Evolutionary conservation across 2,888 invertebrate genomes (phyloP), one percentile per base, ranked within the genome.

Genomic region (Drosophila peninsularis): DNA sequence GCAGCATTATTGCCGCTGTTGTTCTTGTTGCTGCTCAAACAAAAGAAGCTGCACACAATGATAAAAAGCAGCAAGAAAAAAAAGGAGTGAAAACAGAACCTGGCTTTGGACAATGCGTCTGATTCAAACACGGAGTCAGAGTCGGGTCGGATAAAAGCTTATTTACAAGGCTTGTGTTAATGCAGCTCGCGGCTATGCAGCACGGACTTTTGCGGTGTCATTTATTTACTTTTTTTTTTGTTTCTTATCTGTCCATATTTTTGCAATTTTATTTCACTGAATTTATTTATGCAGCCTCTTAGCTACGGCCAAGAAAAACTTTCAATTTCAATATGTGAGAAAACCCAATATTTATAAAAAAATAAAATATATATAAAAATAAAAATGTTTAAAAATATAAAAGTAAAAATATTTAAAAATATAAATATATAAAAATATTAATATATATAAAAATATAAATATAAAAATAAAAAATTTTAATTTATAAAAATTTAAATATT

Each of bases 91-190:
- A 62, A 45, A 49, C 36, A 62, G 37, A 36, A 52, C 58, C 80
- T 69, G 73, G 65, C 50, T 69, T 80, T 71, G 82, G 82, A 82
- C 82, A 82, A 82, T 82, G 73, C 54, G 67, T 81, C 74, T 55
- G 53, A 64, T 64, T 52, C 63, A 61, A 70, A 72, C 75, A 67
- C 75, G 75, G 61, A 32, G 78, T 77, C 68, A 55, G 65, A 45
- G 64, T 37, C 56, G 58, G 52, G 63, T 56, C 78, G 82, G 67
- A 86, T 82, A 76, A 82, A 82, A 76, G 84, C 82, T 86, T 84
- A 83, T 82, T 87, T 83, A 83, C 76, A 87, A 72, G 87, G 87
- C 83, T 86, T 78, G 71, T 71, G 71, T 81, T 86, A 82, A 82
- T 83, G 81, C 79, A 76, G 87, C 82, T 71, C 74, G 79, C 82